Percentiles rank a stretch among this genome's conserved stretches.
phyloP scores from a whole-genome alignment of 2,113 vertebrate species.

The rat (Rattus norvegicus) region DNA sequence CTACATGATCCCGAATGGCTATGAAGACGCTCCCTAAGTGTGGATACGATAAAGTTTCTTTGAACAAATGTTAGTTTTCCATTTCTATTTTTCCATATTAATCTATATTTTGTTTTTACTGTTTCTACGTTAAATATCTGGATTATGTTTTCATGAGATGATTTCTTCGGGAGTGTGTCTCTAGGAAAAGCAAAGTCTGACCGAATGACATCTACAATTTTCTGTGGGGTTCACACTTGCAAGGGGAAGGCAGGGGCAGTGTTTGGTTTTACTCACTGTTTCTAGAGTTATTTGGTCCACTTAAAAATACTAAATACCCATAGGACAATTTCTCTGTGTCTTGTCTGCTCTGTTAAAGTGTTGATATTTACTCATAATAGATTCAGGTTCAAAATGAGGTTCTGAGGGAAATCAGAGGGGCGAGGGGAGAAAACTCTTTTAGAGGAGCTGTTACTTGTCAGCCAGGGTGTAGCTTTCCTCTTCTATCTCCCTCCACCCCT shows the following conservation, averaged over 20 bases:
- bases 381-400: constrained; percentile 18
- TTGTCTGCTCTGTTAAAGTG: not conserved
- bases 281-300: not conserved
- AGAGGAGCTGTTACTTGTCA: not conserved
- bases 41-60: not conserved
- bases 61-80: not conserved
- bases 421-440: not conserved
- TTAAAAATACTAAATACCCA: not conserved
- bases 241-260: not conserved
- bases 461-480: not conserved
- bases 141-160: not conserved
- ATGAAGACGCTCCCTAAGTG: not conserved
- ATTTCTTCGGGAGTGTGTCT: not conserved
- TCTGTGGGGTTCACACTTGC: not conserved
- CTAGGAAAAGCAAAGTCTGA: not conserved
- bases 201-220: not conserved
- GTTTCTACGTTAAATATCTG: not conserved
- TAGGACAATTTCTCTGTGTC: not conserved
- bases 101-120: not conserved
- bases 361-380: not conserved
- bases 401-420: not conserved
- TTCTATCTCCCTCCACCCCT: too few species aligned
- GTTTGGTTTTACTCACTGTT: not conserved
- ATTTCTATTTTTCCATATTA: not conserved
- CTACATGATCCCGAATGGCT: not conserved